These are phyloP conservation scores for Mastigias papua DNA, from an alignment of 30 jellyfish, hydroid and myxozoan genomes.

Conservation along the genomic window DNA sequence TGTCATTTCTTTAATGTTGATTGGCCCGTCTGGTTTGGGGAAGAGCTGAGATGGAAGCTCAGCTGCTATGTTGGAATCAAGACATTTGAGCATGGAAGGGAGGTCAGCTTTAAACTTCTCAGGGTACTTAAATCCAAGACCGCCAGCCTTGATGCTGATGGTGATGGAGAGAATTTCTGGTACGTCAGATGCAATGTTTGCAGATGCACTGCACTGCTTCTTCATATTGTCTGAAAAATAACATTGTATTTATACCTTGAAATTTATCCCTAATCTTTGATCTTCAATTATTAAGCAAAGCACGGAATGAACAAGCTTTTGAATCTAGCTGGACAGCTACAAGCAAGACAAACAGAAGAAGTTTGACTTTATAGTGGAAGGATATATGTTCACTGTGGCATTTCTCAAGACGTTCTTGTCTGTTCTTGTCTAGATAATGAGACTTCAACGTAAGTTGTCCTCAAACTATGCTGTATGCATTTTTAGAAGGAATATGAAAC, in stretches of 20 bases:
- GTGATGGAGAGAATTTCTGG: conserved; percentile 71
- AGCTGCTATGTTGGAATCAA: conserved; percentile 70
- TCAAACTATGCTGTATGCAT: too few species aligned
- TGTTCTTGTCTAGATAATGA: too few species aligned
- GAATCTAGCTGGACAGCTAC: too few species aligned
- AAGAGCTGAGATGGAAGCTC: conserved; percentile 72
- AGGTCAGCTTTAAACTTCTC: conserved; percentile 72
- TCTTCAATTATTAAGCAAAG: too few species aligned
- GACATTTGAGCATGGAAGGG: conserved; percentile 74
- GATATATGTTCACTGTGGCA: too few species aligned
- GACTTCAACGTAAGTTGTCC: too few species aligned
- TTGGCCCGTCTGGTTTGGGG: conserved; percentile 64
- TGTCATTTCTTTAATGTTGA: conserved; percentile 69
- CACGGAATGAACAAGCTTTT: too few species aligned
- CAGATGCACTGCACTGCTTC: conserved; percentile 53
- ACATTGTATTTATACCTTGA: not conserved
- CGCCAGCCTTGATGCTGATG: conserved; percentile 44
- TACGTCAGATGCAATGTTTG: conserved; percentile 13
- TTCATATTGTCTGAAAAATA: conserved; percentile 54
- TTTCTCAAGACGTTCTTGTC: too few species aligned
- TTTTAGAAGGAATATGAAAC: too few species aligned
- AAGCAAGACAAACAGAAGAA: too few species aligned
- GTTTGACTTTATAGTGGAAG: too few species aligned
- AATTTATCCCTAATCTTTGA: not conserved
- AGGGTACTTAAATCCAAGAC: conserved; percentile 61